Conservation (phyloP, 2,113 vertebrate species). For the Antechinus stuartii region DNA sequence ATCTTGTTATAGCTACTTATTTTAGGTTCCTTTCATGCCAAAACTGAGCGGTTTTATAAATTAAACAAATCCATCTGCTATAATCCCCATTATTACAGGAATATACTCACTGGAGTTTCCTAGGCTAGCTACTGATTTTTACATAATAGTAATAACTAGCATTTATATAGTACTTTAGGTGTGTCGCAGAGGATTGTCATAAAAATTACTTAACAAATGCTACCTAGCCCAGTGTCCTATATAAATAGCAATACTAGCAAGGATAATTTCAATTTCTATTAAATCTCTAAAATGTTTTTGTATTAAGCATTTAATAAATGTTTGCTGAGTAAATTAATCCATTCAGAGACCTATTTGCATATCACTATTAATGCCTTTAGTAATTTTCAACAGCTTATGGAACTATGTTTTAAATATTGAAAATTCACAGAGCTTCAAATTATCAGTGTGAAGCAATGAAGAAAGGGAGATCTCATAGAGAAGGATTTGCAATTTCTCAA, state of each 20-base stretch:
- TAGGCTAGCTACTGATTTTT: background rate
- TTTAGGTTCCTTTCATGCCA: background rate
- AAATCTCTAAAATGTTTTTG: background rate
- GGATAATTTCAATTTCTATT: background rate
- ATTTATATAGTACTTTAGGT: background rate
- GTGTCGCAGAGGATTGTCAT: background rate
- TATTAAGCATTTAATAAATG: background rate
- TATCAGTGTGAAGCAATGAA: background rate
- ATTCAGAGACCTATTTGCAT: background rate
- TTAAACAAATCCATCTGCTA: background rate
- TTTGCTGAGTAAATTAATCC: background rate
- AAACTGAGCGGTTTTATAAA: background rate
- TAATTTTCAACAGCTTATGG: background rate
- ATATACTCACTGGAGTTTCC: background rate
- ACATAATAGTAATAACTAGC: conserved; percentile 13
- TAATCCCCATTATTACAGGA: background rate
- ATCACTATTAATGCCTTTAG: background rate
- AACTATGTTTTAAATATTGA: background rate
- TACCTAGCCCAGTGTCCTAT: background rate
- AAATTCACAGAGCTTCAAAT: background rate
- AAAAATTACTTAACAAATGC: no score
- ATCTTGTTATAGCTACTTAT: background rate
- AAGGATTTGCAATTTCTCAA: conserved; percentile 5
- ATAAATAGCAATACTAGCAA: background rate
- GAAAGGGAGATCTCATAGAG: conserved; percentile 32